A percentile compares a stretch with the other conserved stretches of the same genome.
phyloP scores from a whole-genome alignment of 2,113 vertebrate genomes.

The Cryptomyrus ogoouensis region DNA sequence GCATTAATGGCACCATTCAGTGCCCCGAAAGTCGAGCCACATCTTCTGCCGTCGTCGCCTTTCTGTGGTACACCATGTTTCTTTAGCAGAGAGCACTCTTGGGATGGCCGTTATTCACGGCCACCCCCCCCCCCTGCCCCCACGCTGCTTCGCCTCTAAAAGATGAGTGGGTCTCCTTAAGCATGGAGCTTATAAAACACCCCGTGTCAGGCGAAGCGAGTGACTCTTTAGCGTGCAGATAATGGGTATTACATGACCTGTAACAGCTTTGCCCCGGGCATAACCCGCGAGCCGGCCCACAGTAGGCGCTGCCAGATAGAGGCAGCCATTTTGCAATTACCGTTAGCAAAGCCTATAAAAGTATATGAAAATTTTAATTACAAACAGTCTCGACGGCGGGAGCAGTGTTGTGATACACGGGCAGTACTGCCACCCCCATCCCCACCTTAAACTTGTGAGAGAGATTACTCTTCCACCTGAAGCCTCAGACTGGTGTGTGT shows the following conservation, averaged over 20 bases:
- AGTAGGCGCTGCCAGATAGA: not conserved
- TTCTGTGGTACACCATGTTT: not conserved
- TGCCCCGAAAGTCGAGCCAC: not conserved
- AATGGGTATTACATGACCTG: constrained; percentile 1
- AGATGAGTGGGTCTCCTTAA: not conserved
- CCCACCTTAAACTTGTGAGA: not conserved
- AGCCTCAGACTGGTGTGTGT: not conserved
- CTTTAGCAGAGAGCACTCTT: not conserved
- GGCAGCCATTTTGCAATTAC: not conserved
- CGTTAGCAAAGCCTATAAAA: not conserved
- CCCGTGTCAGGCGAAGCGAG: not conserved
- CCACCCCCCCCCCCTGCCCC: not conserved
- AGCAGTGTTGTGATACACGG: not conserved
- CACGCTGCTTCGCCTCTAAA: not conserved
- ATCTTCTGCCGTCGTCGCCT: not conserved
- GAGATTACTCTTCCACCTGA: not conserved
- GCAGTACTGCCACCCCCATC: not conserved
- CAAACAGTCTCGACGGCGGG: not conserved
- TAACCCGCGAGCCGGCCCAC: not conserved
- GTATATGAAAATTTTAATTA: not conserved
- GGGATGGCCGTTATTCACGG: not conserved
- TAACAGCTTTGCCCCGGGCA: not conserved
- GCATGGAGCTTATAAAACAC: not conserved
- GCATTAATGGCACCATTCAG: not conserved
- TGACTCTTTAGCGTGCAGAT: not conserved